Conservation (phyloP, 2,888 invertebrate genomes). For the Drosophila kuntzei region DNA sequence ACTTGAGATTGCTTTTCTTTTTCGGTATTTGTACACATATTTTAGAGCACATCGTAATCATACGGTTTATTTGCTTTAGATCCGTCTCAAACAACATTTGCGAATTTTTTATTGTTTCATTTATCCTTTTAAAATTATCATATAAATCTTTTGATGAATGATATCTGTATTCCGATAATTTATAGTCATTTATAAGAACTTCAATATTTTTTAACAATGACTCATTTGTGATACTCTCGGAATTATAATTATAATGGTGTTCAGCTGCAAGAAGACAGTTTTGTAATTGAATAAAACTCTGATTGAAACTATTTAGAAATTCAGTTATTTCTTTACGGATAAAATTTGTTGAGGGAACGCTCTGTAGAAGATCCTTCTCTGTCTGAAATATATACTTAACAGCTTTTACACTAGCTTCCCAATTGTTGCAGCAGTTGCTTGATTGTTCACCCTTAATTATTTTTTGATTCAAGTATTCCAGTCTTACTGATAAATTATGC, state of each 20-base stretch:
- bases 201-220: background rate
- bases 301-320: background rate
- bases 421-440: conserved; percentile 42
- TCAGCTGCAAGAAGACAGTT: background rate
- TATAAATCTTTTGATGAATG: background rate
- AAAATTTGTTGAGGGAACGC: background rate
- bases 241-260: background rate
- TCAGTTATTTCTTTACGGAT: background rate
- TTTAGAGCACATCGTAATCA: conserved; percentile 5
- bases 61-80: background rate
- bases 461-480: conserved; percentile 19
- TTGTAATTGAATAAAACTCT: background rate
- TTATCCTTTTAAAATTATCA: background rate
- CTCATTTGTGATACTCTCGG: background rate
- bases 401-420: background rate
- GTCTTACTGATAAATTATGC: conserved; percentile 23
- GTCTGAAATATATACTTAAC: background rate
- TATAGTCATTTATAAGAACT: background rate
- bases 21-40: background rate
- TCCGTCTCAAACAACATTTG: background rate
- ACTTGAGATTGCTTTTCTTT: background rate
- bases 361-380: background rate
- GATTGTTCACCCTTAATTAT: background rate
- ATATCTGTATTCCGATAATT: background rate
- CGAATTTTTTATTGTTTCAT: background rate